Base-by-base conservation (phyloP, 2,113 vertebrate genomes). In the Elgaria multicarinata region DNA sequence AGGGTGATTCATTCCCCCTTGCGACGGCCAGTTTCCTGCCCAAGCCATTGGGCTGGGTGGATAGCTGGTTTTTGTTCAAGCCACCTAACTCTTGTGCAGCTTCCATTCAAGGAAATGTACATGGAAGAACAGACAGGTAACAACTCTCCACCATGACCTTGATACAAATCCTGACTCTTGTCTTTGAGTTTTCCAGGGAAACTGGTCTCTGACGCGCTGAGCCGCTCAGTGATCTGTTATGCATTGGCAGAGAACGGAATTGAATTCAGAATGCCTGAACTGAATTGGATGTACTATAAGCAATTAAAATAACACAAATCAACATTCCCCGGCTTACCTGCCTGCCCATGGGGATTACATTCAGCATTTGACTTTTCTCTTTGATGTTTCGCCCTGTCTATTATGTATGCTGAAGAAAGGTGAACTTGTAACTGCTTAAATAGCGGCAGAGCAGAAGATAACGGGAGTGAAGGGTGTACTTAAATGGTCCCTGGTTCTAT, bases 381-480 rank as follows among this genome's bases (percentile, higher is more conserved):
- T 92, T 92, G 69, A 90, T 91, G 39, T 88, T 91, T 91, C 91
- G 78, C 86, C 16, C 36, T 85, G 86, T n/a, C 53, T 36, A 77
- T 85, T 67, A 69, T 64, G 2, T 28, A 83, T 92, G 89, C 84
- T 6, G 86, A 87, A 90, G 8, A 94, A 85, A 39, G n/a, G 3
- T 39, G 72, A 87, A 58, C 55, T 71, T 89, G 26, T 46, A 92
- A 53, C 4, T 84, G 6, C 4, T 3, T 83, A 69, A 79, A 77
- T 84, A 26, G 87, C 85, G 77, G 89, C 72, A 85, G 80, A 72
- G 66, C 16, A 50, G 90, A 87, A 79, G 16, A 86, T 87, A 94
- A 2, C 4, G 86, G 8, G 2, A 91, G 74, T 64, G 26, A 88
- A 50, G 9, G 72, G 53, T 81, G 83, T 86, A 28, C n/a, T n/a